Conservation (phyloP, 2,888 invertebrate species). For the Dione vanillae region DNA sequence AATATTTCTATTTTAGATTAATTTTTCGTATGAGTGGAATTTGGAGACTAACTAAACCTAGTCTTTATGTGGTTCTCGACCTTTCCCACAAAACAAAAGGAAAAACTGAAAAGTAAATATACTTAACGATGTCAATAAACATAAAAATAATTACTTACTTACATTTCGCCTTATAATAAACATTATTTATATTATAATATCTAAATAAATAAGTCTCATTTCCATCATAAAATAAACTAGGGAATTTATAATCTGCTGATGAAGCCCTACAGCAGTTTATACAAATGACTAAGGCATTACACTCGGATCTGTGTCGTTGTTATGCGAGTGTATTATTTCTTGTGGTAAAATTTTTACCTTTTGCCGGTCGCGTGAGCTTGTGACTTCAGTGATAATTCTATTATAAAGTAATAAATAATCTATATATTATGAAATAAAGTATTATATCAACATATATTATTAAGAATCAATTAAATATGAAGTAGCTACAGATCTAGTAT, state of each 20-base stretch:
- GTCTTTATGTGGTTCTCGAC: too few species aligned
- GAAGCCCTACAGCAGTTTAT: conserved; percentile 31
- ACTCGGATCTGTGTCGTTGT: conserved; percentile 27
- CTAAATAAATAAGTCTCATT: conserved; percentile 14
- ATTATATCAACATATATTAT: too few species aligned
- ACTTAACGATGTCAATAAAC: background rate
- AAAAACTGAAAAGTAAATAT: too few species aligned
- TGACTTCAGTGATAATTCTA: background rate
- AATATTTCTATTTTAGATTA: too few species aligned
- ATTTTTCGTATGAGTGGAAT: too few species aligned
- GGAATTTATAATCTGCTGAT: conserved; percentile 26
- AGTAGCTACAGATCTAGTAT: background rate
- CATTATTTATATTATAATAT: conserved; percentile 1
- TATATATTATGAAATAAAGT: too few species aligned
- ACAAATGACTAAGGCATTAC: conserved; percentile 36
- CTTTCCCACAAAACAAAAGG: too few species aligned
- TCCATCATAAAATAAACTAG: conserved; percentile 2
- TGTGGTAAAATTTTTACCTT: background rate
- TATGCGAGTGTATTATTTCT: conserved; percentile 8
- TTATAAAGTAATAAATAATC: background rate
- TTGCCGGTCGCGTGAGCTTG: background rate
- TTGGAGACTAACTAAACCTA: too few species aligned
- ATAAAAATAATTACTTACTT: background rate
- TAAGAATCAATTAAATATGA: background rate
- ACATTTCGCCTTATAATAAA: background rate